phyloP scores from a whole-genome alignment of 2,113 vertebrate species.

The Clarias batrachus region DNA sequence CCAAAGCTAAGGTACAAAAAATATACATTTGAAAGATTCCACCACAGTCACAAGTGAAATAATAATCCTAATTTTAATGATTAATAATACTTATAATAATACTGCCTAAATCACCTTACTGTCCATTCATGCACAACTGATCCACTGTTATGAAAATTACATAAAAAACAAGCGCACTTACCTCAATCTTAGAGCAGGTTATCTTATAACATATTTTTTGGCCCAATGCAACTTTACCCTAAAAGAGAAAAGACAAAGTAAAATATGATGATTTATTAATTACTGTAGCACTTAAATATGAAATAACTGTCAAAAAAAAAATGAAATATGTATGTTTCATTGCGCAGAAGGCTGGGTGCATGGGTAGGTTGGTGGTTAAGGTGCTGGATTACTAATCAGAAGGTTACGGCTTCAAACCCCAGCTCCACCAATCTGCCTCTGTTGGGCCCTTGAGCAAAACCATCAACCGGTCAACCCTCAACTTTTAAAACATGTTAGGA shows the following conservation, averaged over 20 bases:
- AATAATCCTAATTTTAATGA: background rate
- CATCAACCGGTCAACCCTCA: too few species aligned
- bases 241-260: background rate
- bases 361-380: too few species aligned
- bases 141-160: background rate
- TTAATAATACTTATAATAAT: background rate
- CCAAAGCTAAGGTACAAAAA: background rate
- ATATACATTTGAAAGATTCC: background rate
- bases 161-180: background rate
- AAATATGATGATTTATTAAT: background rate
- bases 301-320: background rate
- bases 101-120: background rate
- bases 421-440: too few species aligned
- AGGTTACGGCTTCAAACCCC: too few species aligned
- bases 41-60: background rate
- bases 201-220: conserved; percentile 2
- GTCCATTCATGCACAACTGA: too few species aligned
- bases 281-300: background rate
- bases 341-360: too few species aligned
- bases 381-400: too few species aligned
- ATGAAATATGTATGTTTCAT: background rate
- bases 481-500: too few species aligned
- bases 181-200: background rate
- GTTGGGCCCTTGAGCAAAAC: too few species aligned
- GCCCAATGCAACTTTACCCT: conserved; percentile 16